These are phyloP conservation scores for Rana temporaria DNA, from an alignment of 2,113 vertebrate species.

Conservation along the genomic window DNA sequence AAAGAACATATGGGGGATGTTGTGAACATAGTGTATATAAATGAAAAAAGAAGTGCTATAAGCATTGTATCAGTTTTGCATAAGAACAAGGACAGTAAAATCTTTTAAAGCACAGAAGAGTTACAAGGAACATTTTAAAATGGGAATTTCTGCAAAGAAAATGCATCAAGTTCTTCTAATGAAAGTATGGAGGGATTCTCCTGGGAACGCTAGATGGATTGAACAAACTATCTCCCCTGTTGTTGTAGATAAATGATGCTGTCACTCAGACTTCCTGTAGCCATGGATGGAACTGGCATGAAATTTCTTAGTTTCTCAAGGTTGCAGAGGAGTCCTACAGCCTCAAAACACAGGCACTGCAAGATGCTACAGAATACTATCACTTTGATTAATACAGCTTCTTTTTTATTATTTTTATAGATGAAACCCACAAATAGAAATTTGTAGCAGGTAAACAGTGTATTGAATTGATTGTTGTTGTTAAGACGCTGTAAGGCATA, in stretches of 20 bases:
- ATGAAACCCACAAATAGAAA: not conserved
- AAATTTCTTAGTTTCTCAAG: slow-evolving; percentile 27
- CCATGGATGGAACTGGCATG: slow-evolving; percentile 37
- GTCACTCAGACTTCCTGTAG: slow-evolving; percentile 48
- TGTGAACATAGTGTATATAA: too few relatives aligned
- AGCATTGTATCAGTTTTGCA: too few relatives aligned
- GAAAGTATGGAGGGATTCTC: slow-evolving; percentile 46
- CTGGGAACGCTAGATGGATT: slow-evolving; percentile 37
- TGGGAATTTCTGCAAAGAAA: slow-evolving; percentile 21
- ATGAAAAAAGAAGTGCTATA: too few relatives aligned
- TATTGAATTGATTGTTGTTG: too few relatives aligned
- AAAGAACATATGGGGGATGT: too few relatives aligned
- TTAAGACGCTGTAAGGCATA: too few relatives aligned
- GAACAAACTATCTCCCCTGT: slow-evolving; percentile 44
- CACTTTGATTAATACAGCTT: not conserved
- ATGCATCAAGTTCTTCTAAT: slow-evolving; percentile 40
- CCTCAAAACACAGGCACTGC: not conserved
- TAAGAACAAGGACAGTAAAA: too few relatives aligned
- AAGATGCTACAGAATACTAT: not conserved
- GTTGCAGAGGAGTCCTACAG: slow-evolving; percentile 11
- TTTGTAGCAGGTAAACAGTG: too few relatives aligned
- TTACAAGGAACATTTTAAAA: slow-evolving; percentile 12
- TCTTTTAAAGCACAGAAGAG: not conserved
- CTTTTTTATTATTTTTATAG: not conserved
- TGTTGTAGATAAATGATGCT: slow-evolving; percentile 54